A percentile compares a stretch with the other conserved stretches of the same genome.
Conservation (phyloP, 2,888 invertebrate species). For the Euproctis similis region DNA sequence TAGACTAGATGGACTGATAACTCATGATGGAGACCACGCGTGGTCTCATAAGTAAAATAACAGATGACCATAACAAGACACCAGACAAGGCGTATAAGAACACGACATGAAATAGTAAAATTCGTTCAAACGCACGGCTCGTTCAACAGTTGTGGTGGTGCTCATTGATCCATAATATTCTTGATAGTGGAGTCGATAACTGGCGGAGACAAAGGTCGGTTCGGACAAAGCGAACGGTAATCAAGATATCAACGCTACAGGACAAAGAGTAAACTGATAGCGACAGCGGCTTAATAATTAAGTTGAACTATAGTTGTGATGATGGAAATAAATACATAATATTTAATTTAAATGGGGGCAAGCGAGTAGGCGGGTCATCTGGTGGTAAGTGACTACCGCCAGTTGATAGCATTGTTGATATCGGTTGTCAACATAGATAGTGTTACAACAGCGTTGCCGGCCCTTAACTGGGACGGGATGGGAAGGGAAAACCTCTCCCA, state of each 20-base stretch:
- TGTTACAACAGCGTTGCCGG: no score
- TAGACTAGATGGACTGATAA: no score
- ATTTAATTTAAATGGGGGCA: no score
- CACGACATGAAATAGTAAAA: constrained; percentile 18
- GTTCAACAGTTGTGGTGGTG: constrained; percentile 33
- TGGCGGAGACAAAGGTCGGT: constrained; percentile 56
- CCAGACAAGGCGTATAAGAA: constrained; percentile 8
- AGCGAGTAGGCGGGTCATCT: no score
- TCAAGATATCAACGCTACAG: constrained; percentile 46
- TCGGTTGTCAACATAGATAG: no score
- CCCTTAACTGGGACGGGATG: no score
- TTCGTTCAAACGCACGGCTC: constrained; percentile 29
- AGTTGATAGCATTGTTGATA: no score
- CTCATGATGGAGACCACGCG: constrained; percentile 23
- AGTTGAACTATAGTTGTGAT: no score
- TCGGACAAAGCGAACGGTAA: constrained; percentile 45
- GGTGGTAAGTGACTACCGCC: no score
- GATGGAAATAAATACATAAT: no score
- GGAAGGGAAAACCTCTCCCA: no score
- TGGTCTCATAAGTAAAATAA: constrained; percentile 5
- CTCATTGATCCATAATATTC: constrained; percentile 39
- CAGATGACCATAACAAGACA: constrained; percentile 17
- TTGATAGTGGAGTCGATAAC: constrained; percentile 43
- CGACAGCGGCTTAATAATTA: no score
- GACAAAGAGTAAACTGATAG: constrained; percentile 16